Conservation (phyloP, 2,888 invertebrate genomes). For the Archips xylosteana region DNA sequence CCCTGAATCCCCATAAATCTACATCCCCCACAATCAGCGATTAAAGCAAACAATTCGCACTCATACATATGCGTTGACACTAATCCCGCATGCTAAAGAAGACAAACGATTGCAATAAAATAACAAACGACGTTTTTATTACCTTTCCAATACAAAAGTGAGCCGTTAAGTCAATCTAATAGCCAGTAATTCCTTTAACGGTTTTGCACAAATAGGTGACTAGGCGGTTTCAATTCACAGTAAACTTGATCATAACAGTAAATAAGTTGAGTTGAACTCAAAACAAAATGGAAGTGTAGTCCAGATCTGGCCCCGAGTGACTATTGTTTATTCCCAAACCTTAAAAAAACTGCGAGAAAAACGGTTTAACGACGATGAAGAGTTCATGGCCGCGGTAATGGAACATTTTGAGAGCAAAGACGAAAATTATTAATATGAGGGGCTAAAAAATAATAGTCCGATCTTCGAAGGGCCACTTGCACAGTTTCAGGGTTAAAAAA, state of each 20-base stretch:
- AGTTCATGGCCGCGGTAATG: too few relatives aligned
- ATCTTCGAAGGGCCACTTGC: too few relatives aligned
- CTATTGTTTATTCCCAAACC: too few relatives aligned
- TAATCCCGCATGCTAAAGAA: constrained; percentile 36
- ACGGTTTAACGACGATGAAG: too few relatives aligned
- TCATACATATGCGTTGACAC: constrained; percentile 29
- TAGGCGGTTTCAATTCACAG: constrained; percentile 24
- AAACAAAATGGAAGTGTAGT: too few relatives aligned
- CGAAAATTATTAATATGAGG: too few relatives aligned
- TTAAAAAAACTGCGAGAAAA: too few relatives aligned
- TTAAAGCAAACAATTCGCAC: constrained; percentile 21
- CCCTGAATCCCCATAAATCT: constrained; percentile 9
- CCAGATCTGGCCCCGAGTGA: too few relatives aligned
- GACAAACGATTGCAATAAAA: constrained; percentile 38
- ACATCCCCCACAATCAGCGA: neutral
- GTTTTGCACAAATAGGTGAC: constrained; percentile 41
- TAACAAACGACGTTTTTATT: constrained; percentile 40
- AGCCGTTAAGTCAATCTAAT: constrained; percentile 43
- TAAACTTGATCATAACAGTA: constrained; percentile 2
- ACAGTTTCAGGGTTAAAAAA: too few relatives aligned
- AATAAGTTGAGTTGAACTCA: too few relatives aligned
- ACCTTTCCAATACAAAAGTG: constrained; percentile 42
- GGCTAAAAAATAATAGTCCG: too few relatives aligned
- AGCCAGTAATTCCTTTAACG: constrained; percentile 49
- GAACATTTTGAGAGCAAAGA: too few relatives aligned